Percentiles rank a stretch among this genome's conserved stretches.
Conservation (phyloP, 2,113 vertebrate genomes). For the Pheucticus melanocephalus region DNA sequence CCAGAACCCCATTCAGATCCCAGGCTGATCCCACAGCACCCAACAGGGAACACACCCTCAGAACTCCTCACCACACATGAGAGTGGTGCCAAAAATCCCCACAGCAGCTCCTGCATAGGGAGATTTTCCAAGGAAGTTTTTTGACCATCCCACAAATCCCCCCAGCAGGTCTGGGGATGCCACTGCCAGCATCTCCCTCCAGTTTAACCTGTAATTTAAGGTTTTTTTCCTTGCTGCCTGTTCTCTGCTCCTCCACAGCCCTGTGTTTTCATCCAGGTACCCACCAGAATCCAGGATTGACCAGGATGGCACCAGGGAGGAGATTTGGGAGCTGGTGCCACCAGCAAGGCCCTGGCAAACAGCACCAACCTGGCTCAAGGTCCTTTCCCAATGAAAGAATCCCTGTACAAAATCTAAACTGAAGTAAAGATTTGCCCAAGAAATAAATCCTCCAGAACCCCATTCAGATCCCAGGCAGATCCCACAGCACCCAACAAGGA, state of each 20-base stretch:
- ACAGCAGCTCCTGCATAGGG: rapidly evolving
- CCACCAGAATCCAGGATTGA: no score
- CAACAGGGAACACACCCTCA: background rate
- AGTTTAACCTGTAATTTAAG: background rate
- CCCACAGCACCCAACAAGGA: background rate
- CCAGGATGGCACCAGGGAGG: background rate
- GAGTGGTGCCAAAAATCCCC: background rate
- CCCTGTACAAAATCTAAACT: background rate
- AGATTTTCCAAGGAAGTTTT: background rate
- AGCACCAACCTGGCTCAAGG: background rate
- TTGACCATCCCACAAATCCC: background rate
- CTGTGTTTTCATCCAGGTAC: background rate
- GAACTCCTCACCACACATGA: background rate
- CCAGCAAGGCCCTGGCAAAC: background rate
- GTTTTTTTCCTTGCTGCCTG: background rate
- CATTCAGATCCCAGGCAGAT: background rate
- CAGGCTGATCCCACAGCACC: background rate
- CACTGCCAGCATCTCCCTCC: no score
- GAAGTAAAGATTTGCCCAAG: rapidly evolving
- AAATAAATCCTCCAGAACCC: background rate
- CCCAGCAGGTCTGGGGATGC: no score
- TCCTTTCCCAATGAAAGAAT: background rate
- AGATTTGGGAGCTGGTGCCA: background rate
- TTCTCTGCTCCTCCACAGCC: background rate
- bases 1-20: background rate